Conservation (phyloP, 2,113 vertebrate genomes). For the Ivindomyrus marchei region DNA sequence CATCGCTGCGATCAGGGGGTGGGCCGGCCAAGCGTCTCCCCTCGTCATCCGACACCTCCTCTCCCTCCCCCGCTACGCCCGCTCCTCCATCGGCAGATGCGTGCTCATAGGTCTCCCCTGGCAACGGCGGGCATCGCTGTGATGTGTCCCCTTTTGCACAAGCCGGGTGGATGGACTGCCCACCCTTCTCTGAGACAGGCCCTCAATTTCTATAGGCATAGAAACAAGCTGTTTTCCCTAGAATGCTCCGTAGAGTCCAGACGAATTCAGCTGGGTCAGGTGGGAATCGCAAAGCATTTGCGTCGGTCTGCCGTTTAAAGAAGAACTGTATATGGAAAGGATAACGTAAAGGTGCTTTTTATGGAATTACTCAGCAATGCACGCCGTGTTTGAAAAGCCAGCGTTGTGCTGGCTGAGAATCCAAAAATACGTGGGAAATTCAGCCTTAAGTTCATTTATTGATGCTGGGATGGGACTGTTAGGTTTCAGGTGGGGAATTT, state of each 20-base stretch:
- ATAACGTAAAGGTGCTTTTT: neutral
- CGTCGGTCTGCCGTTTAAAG: neutral
- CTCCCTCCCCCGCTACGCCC: neutral
- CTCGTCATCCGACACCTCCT: neutral
- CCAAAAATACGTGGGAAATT: neutral
- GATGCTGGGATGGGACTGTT: neutral
- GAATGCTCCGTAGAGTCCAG: neutral
- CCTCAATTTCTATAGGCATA: neutral
- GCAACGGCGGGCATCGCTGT: neutral
- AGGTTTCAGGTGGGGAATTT: neutral
- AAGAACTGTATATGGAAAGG: neutral
- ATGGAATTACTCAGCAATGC: neutral
- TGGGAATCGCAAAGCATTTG: neutral
- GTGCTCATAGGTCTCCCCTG: neutral
- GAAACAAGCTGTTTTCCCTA: neutral
- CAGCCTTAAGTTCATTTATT: neutral
- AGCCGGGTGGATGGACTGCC: neutral
- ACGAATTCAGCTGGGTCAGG: neutral
- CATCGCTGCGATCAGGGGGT: neutral
- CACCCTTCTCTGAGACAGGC: neutral
- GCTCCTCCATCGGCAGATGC: neutral
- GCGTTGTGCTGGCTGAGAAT: neutral
- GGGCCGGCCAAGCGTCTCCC: neutral
- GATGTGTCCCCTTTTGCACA: neutral
- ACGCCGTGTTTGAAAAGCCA: neutral